These are phyloP conservation scores for Morpho helenor DNA, from an alignment of 2,888 invertebrate genomes.

Conservation along the genomic window DNA sequence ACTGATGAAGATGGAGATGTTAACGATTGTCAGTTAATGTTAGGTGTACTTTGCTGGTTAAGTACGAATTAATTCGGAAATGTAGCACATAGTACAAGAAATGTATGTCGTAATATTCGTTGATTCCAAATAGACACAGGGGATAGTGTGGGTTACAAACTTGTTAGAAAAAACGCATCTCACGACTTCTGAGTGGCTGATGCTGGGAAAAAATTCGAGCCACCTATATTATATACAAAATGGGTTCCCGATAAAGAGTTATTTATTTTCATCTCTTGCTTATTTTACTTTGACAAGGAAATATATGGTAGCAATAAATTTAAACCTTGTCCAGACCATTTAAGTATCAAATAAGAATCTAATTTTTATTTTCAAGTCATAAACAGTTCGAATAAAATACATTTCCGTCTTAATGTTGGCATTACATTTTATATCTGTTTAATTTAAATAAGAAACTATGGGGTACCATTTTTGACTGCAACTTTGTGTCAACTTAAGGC, in stretches of 20 bases:
- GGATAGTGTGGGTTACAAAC: constrained; percentile 52
- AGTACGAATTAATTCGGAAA: constrained; percentile 14
- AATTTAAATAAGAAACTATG: too few species aligned
- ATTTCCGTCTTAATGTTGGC: too few species aligned
- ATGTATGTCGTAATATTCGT: constrained; percentile 23
- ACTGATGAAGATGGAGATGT: constrained; percentile 6
- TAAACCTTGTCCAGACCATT: constrained; percentile 1
- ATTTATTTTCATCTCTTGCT: constrained; percentile 31
- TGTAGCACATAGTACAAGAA: constrained; percentile 23
- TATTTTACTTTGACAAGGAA: constrained; percentile 3
- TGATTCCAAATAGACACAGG: constrained; percentile 9
- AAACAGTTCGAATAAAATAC: background rate
- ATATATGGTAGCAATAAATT: constrained; percentile 5
- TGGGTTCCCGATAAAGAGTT: constrained; percentile 24
- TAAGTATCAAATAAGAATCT: background rate
- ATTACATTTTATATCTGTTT: too few species aligned
- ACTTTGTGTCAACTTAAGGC: background rate
- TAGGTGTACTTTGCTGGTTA: constrained; percentile 22
- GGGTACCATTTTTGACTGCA: background rate
- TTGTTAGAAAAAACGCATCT: constrained; percentile 56
- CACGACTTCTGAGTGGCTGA: constrained; percentile 67
- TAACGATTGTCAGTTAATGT: constrained; percentile 2
- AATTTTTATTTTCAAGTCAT: background rate
- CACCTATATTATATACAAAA: constrained; percentile 3
- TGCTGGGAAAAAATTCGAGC: constrained; percentile 43